Evolutionary conservation across 2,888 invertebrate species (phyloP).

Genomic region (Chydorus sphaericus): DNA sequence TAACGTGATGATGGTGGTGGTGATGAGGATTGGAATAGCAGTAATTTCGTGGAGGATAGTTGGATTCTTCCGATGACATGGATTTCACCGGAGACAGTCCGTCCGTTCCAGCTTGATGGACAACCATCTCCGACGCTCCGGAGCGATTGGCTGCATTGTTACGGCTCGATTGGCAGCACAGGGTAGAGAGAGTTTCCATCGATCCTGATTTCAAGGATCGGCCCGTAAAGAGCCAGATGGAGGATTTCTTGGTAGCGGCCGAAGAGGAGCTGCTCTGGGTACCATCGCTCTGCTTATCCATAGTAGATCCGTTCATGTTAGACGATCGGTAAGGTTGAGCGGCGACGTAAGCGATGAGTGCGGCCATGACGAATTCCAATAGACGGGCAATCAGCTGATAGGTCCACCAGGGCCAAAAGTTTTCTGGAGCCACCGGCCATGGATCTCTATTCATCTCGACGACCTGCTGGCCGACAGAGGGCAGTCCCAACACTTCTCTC

Average conservation of each 20-base stretch:
- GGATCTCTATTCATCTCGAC: not conserved
- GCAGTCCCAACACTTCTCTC: constrained; percentile 17
- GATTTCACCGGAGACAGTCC: constrained; percentile 14
- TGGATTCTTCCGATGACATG: constrained; percentile 8
- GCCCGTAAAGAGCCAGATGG: constrained; percentile 4
- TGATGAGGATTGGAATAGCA: constrained; percentile 11
- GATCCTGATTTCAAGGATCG: constrained; percentile 4
- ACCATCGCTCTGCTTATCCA: constrained; percentile 3
- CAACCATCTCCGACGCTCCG: not conserved
- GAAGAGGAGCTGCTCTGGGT: not conserved
- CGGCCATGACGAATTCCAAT: constrained; percentile 74
- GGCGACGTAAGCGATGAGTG: constrained; percentile 71
- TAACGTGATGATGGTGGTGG: not conserved
- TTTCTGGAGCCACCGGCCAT: constrained; percentile 8
- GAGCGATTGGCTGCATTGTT: not conserved
- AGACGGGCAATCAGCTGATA: constrained; percentile 73
- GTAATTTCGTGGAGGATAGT: constrained; percentile 12
- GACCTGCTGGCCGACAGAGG: not conserved
- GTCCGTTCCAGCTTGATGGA: not conserved
- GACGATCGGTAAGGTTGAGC: constrained; percentile 43
- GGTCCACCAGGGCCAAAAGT: constrained; percentile 73
- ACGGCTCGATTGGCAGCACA: constrained; percentile 6
- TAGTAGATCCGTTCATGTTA: too few species aligned
- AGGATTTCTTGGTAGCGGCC: not conserved
- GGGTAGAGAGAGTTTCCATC: constrained; percentile 10